Conservation (phyloP, 2,113 vertebrate genomes). For the Chloebia gouldiae region DNA sequence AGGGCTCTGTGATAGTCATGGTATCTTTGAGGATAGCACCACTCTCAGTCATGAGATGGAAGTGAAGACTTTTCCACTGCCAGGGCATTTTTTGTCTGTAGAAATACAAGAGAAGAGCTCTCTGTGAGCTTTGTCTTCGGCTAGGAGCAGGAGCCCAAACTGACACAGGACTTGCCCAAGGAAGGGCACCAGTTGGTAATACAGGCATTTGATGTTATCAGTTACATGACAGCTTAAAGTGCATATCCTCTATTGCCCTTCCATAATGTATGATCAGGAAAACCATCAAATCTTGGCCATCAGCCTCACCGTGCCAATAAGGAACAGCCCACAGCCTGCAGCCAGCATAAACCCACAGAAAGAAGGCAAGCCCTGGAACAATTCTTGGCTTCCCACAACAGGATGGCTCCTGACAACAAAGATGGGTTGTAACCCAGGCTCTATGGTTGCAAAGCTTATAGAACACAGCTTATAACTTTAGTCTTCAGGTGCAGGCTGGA, state of each 20-base stretch:
- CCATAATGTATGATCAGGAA: not conserved
- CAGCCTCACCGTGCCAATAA: not conserved
- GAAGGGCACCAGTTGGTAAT: not conserved
- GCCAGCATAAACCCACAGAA: not conserved
- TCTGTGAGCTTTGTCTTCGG: accelerated
- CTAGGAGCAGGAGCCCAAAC: not conserved
- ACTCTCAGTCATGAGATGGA: not conserved
- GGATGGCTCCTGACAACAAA: not conserved
- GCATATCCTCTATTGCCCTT: not conserved
- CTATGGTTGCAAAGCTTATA: not conserved
- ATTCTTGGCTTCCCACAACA: not conserved
- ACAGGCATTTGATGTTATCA: not conserved
- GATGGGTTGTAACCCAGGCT: not conserved
- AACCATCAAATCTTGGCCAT: not conserved
- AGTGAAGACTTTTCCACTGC: not conserved
- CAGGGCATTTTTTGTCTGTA: not conserved
- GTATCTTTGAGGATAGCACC: not conserved
- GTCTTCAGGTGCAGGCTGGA: not conserved
- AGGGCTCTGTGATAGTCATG: not conserved
- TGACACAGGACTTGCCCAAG: not conserved
- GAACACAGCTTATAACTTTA: not conserved
- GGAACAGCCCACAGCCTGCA: not conserved
- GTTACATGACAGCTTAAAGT: not conserved
- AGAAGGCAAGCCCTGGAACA: not conserved
- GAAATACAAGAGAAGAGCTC: not conserved